Conservation (phyloP, 2,113 vertebrate genomes). For the Aegypius monachus region DNA sequence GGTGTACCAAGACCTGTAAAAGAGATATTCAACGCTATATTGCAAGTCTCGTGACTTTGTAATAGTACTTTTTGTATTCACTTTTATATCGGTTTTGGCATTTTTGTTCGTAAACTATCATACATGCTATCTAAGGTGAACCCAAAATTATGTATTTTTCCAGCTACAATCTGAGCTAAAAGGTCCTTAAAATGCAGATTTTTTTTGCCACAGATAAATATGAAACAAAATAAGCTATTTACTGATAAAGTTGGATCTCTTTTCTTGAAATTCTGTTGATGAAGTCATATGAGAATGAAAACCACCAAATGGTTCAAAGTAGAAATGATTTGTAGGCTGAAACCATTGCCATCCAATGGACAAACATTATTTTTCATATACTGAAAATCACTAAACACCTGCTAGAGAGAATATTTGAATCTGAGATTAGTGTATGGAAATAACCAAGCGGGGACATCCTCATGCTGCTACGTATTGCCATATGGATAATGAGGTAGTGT, state of each 20-base stretch:
- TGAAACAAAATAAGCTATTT: background rate
- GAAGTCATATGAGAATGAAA: background rate
- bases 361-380: background rate
- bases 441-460: background rate
- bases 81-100: background rate
- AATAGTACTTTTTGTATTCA: background rate
- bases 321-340: background rate
- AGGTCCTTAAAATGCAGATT: background rate
- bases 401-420: background rate
- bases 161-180: background rate
- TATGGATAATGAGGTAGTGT: background rate
- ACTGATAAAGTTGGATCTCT: background rate
- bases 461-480: background rate
- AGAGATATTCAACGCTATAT: background rate
- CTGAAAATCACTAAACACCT: background rate
- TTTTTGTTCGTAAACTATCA: background rate
- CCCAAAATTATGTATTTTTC: background rate
- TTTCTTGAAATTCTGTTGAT: background rate
- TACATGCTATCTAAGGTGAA: background rate
- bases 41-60: background rate
- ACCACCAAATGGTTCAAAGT: background rate
- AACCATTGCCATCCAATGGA: background rate
- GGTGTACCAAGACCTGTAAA: background rate
- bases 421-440: background rate
- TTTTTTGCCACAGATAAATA: background rate